Conservation (phyloP, 2,113 vertebrate genomes). For the Hemibagrus wyckioides region DNA sequence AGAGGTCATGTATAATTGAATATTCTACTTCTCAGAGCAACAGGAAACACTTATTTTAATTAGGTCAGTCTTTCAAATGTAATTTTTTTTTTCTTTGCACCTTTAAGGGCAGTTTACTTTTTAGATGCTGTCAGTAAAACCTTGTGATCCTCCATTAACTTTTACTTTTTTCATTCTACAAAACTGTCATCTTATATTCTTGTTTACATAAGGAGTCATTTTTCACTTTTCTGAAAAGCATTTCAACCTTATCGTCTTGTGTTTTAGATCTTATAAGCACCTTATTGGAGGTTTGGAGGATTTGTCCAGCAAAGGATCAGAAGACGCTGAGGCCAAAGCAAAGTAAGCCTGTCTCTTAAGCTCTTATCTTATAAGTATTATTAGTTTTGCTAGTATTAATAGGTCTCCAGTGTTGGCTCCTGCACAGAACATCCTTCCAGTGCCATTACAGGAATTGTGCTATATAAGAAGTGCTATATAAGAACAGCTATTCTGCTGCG, state of each 20-base stretch:
- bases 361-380: not conserved
- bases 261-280: conserved; percentile 90
- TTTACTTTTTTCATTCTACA: not conserved
- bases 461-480: conserved; percentile 17
- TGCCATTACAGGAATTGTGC: not conserved
- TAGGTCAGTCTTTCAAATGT: not conserved
- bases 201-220: not conserved
- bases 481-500: not conserved
- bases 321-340: conserved; percentile 92
- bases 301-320: conserved; percentile 90
- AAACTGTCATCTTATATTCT: not conserved
- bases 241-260: not conserved
- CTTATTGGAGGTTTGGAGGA: conserved; percentile 92
- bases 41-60: not conserved
- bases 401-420: not conserved
- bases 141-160: not conserved
- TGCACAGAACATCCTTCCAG: not conserved
- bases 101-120: not conserved
- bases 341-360: conserved; percentile 78
- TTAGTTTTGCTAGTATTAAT: not conserved
- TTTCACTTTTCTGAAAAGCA: not conserved
- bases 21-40: not conserved
- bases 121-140: not conserved
- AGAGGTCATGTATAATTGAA: not conserved
- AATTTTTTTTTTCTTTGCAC: not conserved